Evolutionary conservation across 2,888 invertebrate genomes (phyloP).

Genomic region (Pycnomerus fuliginosus): DNA sequence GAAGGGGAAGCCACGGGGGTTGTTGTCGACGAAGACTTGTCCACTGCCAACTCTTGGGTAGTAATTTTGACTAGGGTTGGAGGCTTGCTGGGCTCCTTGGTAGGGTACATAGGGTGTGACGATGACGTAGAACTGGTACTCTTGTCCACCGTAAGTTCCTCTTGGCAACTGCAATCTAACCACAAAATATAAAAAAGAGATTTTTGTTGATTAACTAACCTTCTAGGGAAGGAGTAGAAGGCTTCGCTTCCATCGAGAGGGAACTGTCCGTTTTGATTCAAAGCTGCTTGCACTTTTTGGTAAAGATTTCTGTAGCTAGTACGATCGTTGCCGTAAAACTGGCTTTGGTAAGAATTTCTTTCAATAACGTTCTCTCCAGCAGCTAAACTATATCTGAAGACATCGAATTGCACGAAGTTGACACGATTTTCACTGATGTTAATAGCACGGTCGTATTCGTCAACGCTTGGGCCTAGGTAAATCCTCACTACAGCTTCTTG

Average conservation of each 20-base stretch:
- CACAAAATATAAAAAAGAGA: too few relatives aligned
- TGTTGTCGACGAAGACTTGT: conserved; percentile 13
- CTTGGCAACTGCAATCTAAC: too few relatives aligned
- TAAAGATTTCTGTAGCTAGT: conserved; percentile 64
- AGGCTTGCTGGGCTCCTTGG: conserved; percentile 4
- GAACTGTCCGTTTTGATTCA: conserved; percentile 54
- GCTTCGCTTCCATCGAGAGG: conserved; percentile 12
- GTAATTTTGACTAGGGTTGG: conserved; percentile 6
- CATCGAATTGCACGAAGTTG: conserved; percentile 64
- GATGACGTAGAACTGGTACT: conserved; percentile 16
- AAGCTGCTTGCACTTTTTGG: conserved; percentile 60
- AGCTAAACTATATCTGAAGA: conserved; percentile 60
- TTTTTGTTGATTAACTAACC: too few relatives aligned
- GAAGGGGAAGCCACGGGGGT: conserved; percentile 15
- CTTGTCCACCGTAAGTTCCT: conserved; percentile 9
- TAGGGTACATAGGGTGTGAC: conserved; percentile 7
- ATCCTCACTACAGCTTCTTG: conserved; percentile 62
- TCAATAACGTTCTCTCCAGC: conserved; percentile 67
- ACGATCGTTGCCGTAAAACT: conserved; percentile 63
- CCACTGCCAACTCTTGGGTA: conserved; percentile 14
- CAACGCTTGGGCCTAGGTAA: conserved; percentile 70
- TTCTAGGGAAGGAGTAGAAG: conserved; percentile 13
- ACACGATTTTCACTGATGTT: conserved; percentile 58
- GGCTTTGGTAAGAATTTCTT: conserved; percentile 67
- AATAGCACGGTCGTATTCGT: conserved; percentile 57